A percentile compares a stretch with the other conserved stretches of the same genome.
Conservation (phyloP, 2,888 invertebrate genomes). For the Troides oblongomaculatus region DNA sequence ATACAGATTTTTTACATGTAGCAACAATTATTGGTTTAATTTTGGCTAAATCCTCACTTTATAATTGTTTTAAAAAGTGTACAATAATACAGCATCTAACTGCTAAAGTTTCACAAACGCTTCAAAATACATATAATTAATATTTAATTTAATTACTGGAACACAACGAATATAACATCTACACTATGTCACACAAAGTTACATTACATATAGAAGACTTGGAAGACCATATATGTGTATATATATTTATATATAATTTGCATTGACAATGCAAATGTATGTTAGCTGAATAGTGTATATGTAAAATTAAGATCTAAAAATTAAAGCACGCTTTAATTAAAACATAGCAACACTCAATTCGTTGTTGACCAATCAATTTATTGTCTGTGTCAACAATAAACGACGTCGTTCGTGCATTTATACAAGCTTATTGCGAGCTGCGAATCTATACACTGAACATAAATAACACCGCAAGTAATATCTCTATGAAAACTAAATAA, state of each 20-base stretch:
- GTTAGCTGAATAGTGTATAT: no score
- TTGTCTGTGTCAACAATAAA: conserved; percentile 26
- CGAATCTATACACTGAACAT: conserved; percentile 25
- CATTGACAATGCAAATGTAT: conserved; percentile 72
- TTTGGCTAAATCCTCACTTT: conserved; percentile 54
- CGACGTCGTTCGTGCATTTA: conserved; percentile 23
- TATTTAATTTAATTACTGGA: conserved; percentile 11
- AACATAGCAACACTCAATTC: conserved; percentile 25
- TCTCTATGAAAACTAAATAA: conserved; percentile 28
- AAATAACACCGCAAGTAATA: conserved; percentile 11
- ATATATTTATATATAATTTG: conserved; percentile 30
- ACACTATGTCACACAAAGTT: conserved; percentile 14
- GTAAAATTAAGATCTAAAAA: conserved; percentile 28
- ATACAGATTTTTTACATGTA: conserved; percentile 74
- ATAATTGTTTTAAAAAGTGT: conserved; percentile 47
- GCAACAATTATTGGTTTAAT: conserved; percentile 66
- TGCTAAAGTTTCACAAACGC: conserved; percentile 45
- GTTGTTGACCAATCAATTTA: conserved; percentile 40
- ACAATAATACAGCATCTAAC: conserved; percentile 59
- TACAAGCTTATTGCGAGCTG: conserved; percentile 19
- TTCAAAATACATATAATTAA: conserved; percentile 33
- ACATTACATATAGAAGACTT: conserved; percentile 55
- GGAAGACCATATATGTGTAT: conserved; percentile 31
- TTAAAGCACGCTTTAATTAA: conserved; percentile 48
- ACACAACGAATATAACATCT: conserved; percentile 21